Conservation (phyloP, 2,888 invertebrate genomes). For the Tiphia femorata region DNA sequence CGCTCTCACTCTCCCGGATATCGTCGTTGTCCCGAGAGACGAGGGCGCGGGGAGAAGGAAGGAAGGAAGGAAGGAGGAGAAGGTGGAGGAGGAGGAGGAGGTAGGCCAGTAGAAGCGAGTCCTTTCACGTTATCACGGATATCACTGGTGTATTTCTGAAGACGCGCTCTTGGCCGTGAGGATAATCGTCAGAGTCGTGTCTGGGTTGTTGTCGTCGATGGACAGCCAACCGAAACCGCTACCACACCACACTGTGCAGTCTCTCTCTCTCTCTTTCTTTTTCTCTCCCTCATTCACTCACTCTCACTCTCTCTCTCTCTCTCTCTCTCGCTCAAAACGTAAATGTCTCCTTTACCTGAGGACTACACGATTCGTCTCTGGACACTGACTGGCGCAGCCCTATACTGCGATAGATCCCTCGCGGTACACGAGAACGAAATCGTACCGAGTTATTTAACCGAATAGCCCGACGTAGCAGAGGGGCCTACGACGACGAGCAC, state of each 20-base stretch:
- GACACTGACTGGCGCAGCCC: not conserved
- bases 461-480: not conserved
- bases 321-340: not conserved
- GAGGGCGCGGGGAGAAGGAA: not conserved
- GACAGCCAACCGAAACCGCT: too few relatives aligned
- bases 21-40: too few relatives aligned
- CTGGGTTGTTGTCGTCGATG: too few relatives aligned
- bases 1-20: too few relatives aligned
- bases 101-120: too few relatives aligned
- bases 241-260: too few relatives aligned
- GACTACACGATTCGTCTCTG: not conserved
- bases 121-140: too few relatives aligned
- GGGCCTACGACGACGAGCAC: constrained; percentile 16
- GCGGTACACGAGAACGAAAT: too few relatives aligned
- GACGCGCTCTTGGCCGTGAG: too few relatives aligned
- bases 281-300: not conserved
- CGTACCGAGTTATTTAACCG: too few relatives aligned
- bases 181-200: too few relatives aligned
- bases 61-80: not conserved
- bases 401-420: not conserved
- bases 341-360: not conserved
- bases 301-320: constrained; percentile 3
- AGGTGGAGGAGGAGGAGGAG: not conserved
- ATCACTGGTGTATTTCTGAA: too few relatives aligned
- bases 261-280: not conserved